These are phyloP conservation scores for Blastobasis adustella DNA, from an alignment of 2,888 invertebrate genomes.

Conservation along the genomic window DNA sequence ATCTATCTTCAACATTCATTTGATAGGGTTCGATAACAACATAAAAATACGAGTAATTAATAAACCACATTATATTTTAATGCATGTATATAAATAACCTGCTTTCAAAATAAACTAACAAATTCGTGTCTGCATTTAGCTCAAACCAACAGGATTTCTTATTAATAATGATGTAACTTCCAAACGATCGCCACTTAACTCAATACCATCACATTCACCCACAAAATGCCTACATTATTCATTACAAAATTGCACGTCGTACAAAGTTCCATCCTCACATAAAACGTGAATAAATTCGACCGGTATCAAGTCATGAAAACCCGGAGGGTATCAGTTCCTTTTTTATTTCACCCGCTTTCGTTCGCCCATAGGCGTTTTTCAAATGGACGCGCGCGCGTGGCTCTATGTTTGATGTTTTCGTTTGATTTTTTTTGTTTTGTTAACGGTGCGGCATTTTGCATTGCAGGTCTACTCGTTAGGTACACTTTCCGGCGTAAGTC, in stretches of 20 bases:
- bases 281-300: slow-evolving; percentile 53
- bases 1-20: too few relatives aligned
- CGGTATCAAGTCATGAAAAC: slow-evolving; percentile 57
- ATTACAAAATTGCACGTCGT: slow-evolving; percentile 33
- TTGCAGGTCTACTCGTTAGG: slow-evolving; percentile 77
- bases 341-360: slow-evolving; percentile 62
- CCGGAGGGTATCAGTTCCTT: slow-evolving; percentile 48
- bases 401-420: slow-evolving; percentile 50
- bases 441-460: slow-evolving; percentile 74
- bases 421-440: slow-evolving; percentile 65
- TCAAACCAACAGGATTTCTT: slow-evolving; percentile 29
- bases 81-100: slow-evolving; percentile 1
- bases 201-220: slow-evolving; percentile 34
- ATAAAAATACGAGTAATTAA: not conserved
- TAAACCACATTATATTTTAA: not conserved
- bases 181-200: slow-evolving; percentile 31
- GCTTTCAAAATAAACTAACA: not conserved
- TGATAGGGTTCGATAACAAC: too few relatives aligned
- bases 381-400: slow-evolving; percentile 67
- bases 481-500: slow-evolving; percentile 76
- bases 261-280: slow-evolving; percentile 47
- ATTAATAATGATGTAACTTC: slow-evolving; percentile 21
- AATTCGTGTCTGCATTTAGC: slow-evolving; percentile 49
- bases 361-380: slow-evolving; percentile 67
- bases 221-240: slow-evolving; percentile 25